phyloP scores from a whole-genome alignment of 2,888 invertebrate genomes.

The Chrysolina haemoptera region DNA sequence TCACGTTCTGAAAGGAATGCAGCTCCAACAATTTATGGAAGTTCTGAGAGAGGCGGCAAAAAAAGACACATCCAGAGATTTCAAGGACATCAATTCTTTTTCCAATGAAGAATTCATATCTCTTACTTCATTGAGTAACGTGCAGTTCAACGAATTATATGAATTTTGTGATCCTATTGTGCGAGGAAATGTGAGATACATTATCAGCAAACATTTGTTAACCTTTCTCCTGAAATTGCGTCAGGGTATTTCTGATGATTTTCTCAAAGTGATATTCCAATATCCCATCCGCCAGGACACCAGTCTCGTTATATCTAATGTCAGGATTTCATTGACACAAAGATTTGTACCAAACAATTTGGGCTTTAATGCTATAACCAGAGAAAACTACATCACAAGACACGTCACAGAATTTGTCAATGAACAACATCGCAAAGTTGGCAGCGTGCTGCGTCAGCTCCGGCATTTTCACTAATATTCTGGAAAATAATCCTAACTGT shows the following conservation, averaged over 20 bases:
- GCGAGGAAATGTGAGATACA: background rate
- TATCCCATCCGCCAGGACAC: background rate
- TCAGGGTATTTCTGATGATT: background rate
- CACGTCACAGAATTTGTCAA: too few relatives aligned
- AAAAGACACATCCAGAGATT: background rate
- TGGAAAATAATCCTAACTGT: too few relatives aligned
- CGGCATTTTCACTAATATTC: too few relatives aligned
- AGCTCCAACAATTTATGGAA: background rate
- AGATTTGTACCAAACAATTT: background rate
- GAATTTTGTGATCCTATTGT: background rate
- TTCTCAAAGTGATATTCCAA: background rate
- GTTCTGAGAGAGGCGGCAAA: background rate
- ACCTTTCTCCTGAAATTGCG: background rate
- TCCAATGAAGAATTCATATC: background rate
- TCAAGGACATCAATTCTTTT: background rate
- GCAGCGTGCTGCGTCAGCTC: too few relatives aligned
- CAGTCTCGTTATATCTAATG: background rate
- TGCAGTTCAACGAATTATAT: background rate
- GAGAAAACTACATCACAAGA: too few relatives aligned
- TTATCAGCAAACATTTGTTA: background rate
- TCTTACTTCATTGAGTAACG: background rate
- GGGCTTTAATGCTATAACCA: background rate
- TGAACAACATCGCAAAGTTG: too few relatives aligned
- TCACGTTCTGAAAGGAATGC: background rate
- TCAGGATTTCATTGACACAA: background rate